These are phyloP conservation scores for Acanthosoma haemorrhoidale DNA, from an alignment of 2,888 invertebrate genomes.

Conservation along the genomic window DNA sequence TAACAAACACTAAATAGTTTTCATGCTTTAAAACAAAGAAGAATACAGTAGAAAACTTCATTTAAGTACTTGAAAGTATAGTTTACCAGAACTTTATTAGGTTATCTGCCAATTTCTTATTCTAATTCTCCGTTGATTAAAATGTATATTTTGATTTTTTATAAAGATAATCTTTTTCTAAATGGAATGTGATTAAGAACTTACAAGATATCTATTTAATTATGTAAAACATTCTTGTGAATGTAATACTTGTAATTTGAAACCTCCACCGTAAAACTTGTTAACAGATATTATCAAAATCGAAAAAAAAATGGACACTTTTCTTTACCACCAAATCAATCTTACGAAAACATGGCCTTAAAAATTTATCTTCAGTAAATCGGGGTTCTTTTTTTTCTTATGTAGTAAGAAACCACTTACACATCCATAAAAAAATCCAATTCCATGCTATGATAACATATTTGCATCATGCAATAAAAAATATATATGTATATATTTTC, in stretches of 20 bases:
- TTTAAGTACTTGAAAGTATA: too few relatives aligned
- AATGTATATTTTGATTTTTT: too few relatives aligned
- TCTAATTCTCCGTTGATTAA: too few relatives aligned
- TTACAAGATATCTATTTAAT: neutral
- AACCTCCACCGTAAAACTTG: neutral
- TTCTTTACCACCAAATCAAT: too few relatives aligned
- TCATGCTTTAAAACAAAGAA: too few relatives aligned
- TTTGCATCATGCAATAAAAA: neutral
- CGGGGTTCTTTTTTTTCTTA: neutral
- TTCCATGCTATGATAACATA: neutral
- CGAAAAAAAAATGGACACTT: too few relatives aligned
- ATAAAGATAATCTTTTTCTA: neutral
- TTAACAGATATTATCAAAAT: too few relatives aligned
- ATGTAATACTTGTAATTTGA: neutral
- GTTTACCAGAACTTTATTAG: too few relatives aligned
- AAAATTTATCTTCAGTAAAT: constrained; percentile 2
- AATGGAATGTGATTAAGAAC: neutral
- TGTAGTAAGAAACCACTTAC: neutral
- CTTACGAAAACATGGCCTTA: neutral
- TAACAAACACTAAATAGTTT: too few relatives aligned
- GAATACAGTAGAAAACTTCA: too few relatives aligned
- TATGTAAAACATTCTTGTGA: neutral
- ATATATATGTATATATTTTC: too few relatives aligned
- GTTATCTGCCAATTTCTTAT: too few relatives aligned
- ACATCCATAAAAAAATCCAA: constrained; percentile 10